A percentile compares a stretch with the other conserved stretches of the same genome.
These are phyloP conservation scores for Myxocyprinus asiaticus DNA, from an alignment of 2,113 vertebrate species.

Conservation along the genomic window DNA sequence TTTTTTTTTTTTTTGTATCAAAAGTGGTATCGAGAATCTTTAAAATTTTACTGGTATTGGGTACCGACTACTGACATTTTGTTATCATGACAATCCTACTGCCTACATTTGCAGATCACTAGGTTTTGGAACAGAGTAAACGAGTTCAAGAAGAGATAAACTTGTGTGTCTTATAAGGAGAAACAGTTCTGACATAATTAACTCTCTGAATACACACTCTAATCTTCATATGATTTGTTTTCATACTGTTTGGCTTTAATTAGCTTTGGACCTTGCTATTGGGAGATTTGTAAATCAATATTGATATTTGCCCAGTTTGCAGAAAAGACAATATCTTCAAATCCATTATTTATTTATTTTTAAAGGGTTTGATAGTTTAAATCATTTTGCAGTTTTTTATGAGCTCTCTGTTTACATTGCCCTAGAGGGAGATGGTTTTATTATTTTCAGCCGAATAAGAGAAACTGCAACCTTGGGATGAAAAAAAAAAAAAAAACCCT, in stretches of 20 bases:
- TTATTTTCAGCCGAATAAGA: slow-evolving; percentile 36
- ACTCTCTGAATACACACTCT: slow-evolving; percentile 59
- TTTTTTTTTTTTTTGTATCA: no score
- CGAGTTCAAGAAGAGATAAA: slow-evolving; percentile 1
- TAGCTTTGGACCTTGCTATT: slow-evolving; percentile 71
- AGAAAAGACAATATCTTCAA: slow-evolving; percentile 46
- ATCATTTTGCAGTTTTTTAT: slow-evolving; percentile 59
- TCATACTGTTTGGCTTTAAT: slow-evolving; percentile 74
- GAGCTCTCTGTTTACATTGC: slow-evolving; percentile 53
- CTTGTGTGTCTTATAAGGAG: slow-evolving; percentile 41
- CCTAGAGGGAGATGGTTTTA: slow-evolving; percentile 59
- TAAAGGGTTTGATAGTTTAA: slow-evolving; percentile 46
- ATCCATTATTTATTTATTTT: slow-evolving; percentile 49
- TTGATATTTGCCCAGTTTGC: slow-evolving; percentile 66
- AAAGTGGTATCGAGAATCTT: no score
- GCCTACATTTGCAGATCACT: no score
- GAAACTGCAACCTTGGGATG: no score
- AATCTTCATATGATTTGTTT: slow-evolving; percentile 59
- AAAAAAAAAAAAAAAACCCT: no score
- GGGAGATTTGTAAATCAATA: slow-evolving; percentile 70
- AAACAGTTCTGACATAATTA: slow-evolving; percentile 60
- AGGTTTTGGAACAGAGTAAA: no score
- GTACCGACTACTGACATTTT: no score
- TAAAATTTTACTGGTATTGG: no score
- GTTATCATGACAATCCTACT: no score